Evolutionary conservation across 2,113 vertebrate species (phyloP).

Genomic region (Corythaixoides concolor): DNA sequence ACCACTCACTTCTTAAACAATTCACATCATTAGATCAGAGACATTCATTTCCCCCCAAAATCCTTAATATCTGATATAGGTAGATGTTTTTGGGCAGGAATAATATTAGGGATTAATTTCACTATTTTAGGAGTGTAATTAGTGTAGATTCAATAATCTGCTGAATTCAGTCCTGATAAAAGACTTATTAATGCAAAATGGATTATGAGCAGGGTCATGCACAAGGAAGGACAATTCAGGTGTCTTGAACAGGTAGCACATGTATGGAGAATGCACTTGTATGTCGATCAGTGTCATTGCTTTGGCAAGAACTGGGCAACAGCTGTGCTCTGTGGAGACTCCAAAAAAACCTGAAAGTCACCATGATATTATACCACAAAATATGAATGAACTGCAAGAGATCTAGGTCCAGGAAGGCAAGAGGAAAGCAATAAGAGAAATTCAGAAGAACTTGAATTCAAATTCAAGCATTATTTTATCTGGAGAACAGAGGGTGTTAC

Average conservation of each 20-base stretch:
- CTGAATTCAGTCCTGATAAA: background rate
- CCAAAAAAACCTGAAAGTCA: background rate
- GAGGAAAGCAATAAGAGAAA: background rate
- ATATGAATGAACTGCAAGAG: background rate
- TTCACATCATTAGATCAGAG: background rate
- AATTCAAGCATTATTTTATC: background rate
- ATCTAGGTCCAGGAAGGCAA: background rate
- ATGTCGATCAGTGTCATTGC: background rate
- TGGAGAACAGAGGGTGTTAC: background rate
- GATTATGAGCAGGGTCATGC: background rate
- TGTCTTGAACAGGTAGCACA: background rate
- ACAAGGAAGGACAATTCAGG: background rate
- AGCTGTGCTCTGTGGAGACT: background rate
- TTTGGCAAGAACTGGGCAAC: background rate
- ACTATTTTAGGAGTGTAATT: background rate
- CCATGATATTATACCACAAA: background rate
- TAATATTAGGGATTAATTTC: background rate
- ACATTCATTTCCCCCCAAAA: accelerated
- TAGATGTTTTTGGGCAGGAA: background rate
- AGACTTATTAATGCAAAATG: background rate
- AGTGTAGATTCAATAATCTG: background rate
- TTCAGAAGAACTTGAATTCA: background rate
- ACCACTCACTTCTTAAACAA: background rate
- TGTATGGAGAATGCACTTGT: background rate
- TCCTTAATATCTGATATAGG: background rate